Evolutionary conservation across 2,113 vertebrate genomes (phyloP).

Genomic region (Poecilia latipinna): DNA sequence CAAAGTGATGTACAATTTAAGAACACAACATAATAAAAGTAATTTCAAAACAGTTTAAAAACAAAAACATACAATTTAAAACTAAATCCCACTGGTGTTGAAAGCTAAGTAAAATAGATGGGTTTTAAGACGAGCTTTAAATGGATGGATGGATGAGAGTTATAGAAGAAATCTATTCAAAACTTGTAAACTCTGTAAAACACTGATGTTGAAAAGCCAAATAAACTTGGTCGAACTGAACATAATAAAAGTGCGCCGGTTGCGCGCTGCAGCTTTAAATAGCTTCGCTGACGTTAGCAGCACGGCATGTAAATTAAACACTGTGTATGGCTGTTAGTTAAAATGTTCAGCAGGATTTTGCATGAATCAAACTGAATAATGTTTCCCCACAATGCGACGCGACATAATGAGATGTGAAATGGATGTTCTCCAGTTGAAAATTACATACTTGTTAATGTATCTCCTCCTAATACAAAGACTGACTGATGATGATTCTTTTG

Average conservation of each 20-base stretch:
- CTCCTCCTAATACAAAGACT: background rate
- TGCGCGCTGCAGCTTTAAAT: background rate
- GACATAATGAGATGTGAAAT: conserved; percentile 16
- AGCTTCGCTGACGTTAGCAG: background rate
- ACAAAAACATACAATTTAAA: too few species aligned
- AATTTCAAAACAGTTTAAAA: too few species aligned
- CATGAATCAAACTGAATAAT: conserved; percentile 32
- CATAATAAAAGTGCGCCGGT: background rate
- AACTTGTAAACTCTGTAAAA: background rate
- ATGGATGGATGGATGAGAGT: too few species aligned
- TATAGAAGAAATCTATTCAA: too few species aligned
- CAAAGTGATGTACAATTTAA: too few species aligned
- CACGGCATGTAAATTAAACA: background rate
- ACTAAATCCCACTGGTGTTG: too few species aligned
- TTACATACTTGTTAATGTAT: conserved; percentile 22
- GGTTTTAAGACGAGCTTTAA: too few species aligned
- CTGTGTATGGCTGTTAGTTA: background rate
- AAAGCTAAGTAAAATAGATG: too few species aligned
- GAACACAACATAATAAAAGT: too few species aligned
- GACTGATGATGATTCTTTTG: conserved; percentile 37
- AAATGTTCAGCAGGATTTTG: conserved; percentile 17
- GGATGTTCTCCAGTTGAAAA: conserved; percentile 5
- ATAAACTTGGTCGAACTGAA: background rate
- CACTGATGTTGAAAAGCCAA: background rate
- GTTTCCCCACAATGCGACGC: conserved; percentile 11